phyloP scores from a whole-genome alignment of 2,888 invertebrate species.

The Vandiemenella viatica region DNA sequence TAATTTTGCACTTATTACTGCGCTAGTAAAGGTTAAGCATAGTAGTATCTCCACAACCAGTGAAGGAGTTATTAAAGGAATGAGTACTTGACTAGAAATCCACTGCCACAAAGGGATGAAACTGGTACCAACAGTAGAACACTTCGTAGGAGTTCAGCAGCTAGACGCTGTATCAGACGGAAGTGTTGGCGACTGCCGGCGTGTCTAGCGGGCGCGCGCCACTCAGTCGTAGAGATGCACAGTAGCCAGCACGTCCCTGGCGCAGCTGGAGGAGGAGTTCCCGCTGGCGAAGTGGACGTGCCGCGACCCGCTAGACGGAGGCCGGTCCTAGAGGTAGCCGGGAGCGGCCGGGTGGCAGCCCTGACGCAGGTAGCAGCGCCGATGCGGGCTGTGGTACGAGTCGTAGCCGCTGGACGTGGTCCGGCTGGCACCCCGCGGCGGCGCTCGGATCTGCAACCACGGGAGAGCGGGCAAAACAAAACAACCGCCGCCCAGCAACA shows the following conservation, averaged over 20 bases:
- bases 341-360: too few relatives aligned
- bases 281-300: not conserved
- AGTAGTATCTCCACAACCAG: too few relatives aligned
- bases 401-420: constrained; percentile 26
- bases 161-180: too few relatives aligned
- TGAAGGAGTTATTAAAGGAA: too few relatives aligned
- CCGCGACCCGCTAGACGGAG: not conserved
- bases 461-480: not conserved
- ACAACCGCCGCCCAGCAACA: not conserved
- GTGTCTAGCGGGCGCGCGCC: not conserved
- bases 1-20: too few relatives aligned
- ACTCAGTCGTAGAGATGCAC: not conserved
- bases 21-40: too few relatives aligned
- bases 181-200: too few relatives aligned
- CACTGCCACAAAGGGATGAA: too few relatives aligned
- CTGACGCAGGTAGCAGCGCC: constrained; percentile 23
- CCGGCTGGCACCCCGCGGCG: constrained; percentile 17
- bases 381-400: constrained; percentile 24
- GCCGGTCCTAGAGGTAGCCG: not conserved
- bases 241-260: not conserved
- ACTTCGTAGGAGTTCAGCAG: too few relatives aligned
- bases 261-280: not conserved
- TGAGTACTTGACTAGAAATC: too few relatives aligned
- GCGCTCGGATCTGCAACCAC: constrained; percentile 18
- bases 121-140: too few relatives aligned